Percentiles rank a stretch among this genome's conserved stretches.
Conservation (phyloP, 2,113 vertebrate genomes). For the Pelusios castaneus region DNA sequence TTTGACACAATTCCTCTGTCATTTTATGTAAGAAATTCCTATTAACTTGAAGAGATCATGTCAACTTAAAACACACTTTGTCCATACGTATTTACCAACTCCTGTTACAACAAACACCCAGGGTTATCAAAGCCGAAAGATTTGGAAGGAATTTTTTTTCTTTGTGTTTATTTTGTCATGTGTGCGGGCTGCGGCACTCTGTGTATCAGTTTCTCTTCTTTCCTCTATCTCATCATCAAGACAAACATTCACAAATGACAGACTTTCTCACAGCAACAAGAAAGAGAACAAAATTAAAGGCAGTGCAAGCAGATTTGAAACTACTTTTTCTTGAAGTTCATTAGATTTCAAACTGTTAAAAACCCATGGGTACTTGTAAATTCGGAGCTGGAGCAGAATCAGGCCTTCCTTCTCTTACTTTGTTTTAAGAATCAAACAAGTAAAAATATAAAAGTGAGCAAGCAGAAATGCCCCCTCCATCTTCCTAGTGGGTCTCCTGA, state of each 20-base stretch:
- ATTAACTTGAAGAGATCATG: background rate
- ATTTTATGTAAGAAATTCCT: background rate
- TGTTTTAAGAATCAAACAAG: background rate
- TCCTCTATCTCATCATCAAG: background rate
- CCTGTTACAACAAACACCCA: background rate
- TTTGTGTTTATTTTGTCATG: background rate
- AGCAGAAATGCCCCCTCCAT: background rate
- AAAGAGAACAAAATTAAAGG: background rate
- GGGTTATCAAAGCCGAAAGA: background rate
- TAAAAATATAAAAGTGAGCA: background rate
- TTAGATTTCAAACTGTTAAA: background rate
- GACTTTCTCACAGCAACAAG: background rate
- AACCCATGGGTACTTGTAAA: background rate
- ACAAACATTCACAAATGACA: too few relatives aligned
- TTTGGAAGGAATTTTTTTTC: background rate
- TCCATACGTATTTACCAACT: background rate
- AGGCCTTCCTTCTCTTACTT: background rate
- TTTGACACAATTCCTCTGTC: background rate
- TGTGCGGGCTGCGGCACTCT: background rate
- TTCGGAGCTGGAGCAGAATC: background rate
- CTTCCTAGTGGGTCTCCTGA: background rate
- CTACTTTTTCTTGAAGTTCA: background rate
- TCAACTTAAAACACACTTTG: background rate
- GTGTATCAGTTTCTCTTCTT: background rate
- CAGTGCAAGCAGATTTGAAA: background rate